These are phyloP conservation scores for Cenopis cana DNA, from an alignment of 2,888 invertebrate species.

Conservation along the genomic window DNA sequence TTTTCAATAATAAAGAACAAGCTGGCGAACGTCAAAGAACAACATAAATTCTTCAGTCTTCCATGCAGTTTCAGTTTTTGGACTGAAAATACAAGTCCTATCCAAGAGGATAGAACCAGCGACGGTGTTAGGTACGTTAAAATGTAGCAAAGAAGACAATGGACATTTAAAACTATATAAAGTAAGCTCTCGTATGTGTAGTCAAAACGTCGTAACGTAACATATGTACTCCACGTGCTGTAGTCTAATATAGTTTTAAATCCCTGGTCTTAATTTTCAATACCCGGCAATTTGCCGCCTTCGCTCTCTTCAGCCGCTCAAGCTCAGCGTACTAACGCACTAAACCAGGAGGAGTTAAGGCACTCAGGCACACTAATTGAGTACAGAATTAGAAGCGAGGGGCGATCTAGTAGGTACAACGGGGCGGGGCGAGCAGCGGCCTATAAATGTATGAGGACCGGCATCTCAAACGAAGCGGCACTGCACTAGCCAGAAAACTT, in stretches of 20 bases:
- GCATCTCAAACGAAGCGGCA: slow-evolving; percentile 34
- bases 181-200: not conserved
- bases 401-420: slow-evolving; percentile 55
- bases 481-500: slow-evolving; percentile 43
- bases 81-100: too few species aligned
- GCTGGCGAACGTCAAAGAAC: too few species aligned
- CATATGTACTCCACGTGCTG: not conserved
- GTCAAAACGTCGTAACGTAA: too few species aligned
- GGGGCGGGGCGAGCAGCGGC: slow-evolving; percentile 41
- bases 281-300: slow-evolving; percentile 15
- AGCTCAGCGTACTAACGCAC: slow-evolving; percentile 46
- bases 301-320: not conserved
- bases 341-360: slow-evolving; percentile 49
- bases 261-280: not conserved
- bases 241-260: not conserved
- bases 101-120: too few species aligned
- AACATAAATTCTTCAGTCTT: too few species aligned
- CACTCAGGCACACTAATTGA: slow-evolving; percentile 57
- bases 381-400: slow-evolving; percentile 58
- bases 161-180: too few species aligned
- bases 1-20: not conserved
- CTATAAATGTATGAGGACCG: slow-evolving; percentile 46
- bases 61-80: too few species aligned
- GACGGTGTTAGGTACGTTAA: too few species aligned
- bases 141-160: too few species aligned